Evolutionary conservation across 53 echinoderm and acorn worm genomes (phyloP).

Genomic region (Henricia sp.): DNA sequence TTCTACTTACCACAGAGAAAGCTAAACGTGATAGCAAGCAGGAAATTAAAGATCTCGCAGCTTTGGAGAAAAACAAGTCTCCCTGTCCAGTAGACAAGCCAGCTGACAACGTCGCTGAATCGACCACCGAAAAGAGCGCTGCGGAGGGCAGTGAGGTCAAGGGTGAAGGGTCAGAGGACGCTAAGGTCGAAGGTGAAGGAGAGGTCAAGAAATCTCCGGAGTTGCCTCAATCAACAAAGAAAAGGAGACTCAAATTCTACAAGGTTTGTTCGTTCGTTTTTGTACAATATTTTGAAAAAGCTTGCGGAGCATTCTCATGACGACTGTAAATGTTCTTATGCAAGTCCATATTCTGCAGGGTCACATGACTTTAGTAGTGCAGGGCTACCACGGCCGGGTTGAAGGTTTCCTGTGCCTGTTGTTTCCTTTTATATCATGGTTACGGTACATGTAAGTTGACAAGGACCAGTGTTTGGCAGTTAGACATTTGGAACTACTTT

Average conservation of each 20-base stretch:
- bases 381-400: too few species aligned
- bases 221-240: slow-evolving; percentile 35
- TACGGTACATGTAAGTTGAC: too few species aligned
- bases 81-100: slow-evolving; percentile 19
- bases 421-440: too few species aligned
- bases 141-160: slow-evolving; percentile 25
- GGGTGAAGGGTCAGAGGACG: slow-evolving; percentile 43
- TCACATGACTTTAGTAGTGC: too few species aligned
- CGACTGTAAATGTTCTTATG: too few species aligned
- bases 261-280: slow-evolving; percentile 61
- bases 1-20: slow-evolving; percentile 39
- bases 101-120: neutral
- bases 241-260: slow-evolving; percentile 72
- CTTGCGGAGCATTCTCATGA: too few species aligned
- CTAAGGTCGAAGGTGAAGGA: slow-evolving; percentile 27
- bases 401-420: too few species aligned
- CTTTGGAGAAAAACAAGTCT: slow-evolving; percentile 13
- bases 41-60: slow-evolving; percentile 36
- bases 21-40: slow-evolving; percentile 32
- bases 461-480: too few species aligned
- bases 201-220: slow-evolving; percentile 26
- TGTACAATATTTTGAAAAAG: too few species aligned
- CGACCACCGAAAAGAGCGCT: slow-evolving; percentile 6
- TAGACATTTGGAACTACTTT: too few species aligned
- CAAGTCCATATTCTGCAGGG: too few species aligned